Conservation (phyloP, 2,113 vertebrate species). For the Mungos mungo region DNA sequence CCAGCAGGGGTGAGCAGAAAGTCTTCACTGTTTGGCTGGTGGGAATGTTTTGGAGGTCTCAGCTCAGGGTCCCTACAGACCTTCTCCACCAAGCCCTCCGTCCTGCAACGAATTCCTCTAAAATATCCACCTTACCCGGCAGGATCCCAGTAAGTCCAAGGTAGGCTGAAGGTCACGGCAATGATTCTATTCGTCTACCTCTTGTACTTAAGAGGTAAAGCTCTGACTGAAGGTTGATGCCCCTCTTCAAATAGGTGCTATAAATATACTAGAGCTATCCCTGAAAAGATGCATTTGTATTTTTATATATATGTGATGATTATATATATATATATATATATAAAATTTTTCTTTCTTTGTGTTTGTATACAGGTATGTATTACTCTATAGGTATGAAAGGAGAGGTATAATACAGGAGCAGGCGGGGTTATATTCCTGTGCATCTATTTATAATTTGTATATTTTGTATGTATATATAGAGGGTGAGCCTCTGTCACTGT, state of each 20-base stretch:
- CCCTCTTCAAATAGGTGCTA: conserved; percentile 67
- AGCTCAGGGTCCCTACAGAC: not conserved
- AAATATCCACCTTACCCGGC: not conserved
- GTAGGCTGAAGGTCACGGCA: conserved; percentile 15
- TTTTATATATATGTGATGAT: conserved; percentile 52
- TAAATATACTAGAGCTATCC: conserved; percentile 76
- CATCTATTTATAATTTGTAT: conserved; percentile 71
- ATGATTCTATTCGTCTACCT: not conserved
- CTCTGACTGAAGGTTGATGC: conserved; percentile 50
- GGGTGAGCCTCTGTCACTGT: conserved; percentile 54
- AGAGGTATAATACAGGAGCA: conserved; percentile 65
- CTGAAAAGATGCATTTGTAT: conserved; percentile 79
- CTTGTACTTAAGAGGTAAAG: conserved; percentile 72
- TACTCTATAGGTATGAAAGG: conserved; percentile 49
- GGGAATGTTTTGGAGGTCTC: conserved; percentile 33
- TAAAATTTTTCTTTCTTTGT: conserved; percentile 48
- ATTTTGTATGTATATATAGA: conserved; percentile 39
- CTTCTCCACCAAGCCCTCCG: not conserved
- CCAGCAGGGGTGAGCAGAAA: not conserved
- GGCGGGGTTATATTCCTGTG: conserved; percentile 29
- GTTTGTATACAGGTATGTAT: conserved; percentile 61
- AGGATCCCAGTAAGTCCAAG: not conserved
- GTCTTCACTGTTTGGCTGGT: conserved; percentile 28
- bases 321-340: conserved; percentile 62
- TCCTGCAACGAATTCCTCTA: not conserved